These are phyloP conservation scores for Labeo rohita DNA, from an alignment of 2,113 vertebrate genomes.

Conservation along the genomic window DNA sequence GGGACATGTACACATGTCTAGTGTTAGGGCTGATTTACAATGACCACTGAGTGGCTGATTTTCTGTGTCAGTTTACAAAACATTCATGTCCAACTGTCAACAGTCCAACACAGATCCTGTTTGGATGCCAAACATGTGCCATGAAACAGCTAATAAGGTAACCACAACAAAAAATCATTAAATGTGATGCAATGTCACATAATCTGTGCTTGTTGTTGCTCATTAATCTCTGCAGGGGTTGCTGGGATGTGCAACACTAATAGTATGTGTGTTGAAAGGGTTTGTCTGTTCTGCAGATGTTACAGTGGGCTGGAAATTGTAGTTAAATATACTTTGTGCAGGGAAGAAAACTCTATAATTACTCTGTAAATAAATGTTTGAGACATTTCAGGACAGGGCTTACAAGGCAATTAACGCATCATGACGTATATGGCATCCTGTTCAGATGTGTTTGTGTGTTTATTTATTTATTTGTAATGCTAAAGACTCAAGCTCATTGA, in stretches of 20 bases:
- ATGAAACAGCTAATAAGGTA: background rate
- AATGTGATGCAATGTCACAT: background rate
- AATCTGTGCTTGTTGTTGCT: background rate
- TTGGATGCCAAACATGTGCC: background rate
- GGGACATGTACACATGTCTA: background rate
- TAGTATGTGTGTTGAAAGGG: background rate
- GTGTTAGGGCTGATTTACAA: background rate
- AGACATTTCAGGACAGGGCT: background rate
- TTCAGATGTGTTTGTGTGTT: background rate
- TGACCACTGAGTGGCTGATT: no score
- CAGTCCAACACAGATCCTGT: background rate
- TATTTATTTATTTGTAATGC: background rate
- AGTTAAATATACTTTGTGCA: background rate
- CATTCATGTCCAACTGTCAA: background rate
- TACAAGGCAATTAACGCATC: background rate
- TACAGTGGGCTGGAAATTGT: background rate
- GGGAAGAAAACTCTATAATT: background rate
- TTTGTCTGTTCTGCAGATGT: conserved; percentile 8
- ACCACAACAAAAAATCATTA: background rate
- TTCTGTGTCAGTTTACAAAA: background rate
- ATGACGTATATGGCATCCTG: background rate
- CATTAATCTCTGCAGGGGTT: background rate
- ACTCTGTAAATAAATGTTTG: background rate
- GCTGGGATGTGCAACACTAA: background rate
- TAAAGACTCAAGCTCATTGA: background rate